Evolutionary conservation across 2,797 vertebrate genomes (phyloP).

Genomic region (Bufotes viridis): DNA sequence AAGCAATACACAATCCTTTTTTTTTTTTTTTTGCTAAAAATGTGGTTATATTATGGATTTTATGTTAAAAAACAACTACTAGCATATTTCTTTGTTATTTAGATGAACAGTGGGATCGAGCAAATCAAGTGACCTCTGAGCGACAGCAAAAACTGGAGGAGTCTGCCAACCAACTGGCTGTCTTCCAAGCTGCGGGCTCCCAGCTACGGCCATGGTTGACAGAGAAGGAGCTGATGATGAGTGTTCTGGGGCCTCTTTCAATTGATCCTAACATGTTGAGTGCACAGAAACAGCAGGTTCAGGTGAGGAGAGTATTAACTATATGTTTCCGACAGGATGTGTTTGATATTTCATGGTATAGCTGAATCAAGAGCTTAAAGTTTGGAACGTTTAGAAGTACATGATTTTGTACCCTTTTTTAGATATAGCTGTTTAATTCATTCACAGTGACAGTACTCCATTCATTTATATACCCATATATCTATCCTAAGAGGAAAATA

Average conservation of each 20-base stretch:
- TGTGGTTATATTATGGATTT: not conserved
- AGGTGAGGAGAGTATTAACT: constrained; percentile 77
- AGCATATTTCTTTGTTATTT: constrained; percentile 37
- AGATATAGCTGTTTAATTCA: not conserved
- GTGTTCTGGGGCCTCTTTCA: constrained; percentile 93
- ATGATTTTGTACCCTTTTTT: not conserved
- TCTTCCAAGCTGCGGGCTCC: constrained; percentile 85
- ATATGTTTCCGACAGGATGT: not conserved
- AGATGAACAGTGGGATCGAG: constrained; percentile 89
- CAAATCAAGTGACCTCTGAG: constrained; percentile 84
- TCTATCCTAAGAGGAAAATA: too few relatives aligned
- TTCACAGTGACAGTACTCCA: not conserved
- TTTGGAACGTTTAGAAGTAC: not conserved
- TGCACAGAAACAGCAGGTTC: constrained; percentile 95
- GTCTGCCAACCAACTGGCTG: constrained; percentile 88
- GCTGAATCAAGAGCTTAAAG: not conserved
- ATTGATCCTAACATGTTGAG: constrained; percentile 98
- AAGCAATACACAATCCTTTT: too few relatives aligned
- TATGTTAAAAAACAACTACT: not conserved
- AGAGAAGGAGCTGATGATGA: constrained; percentile 99
- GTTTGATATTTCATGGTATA: not conserved
- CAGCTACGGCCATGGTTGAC: constrained; percentile 94
- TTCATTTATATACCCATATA: not conserved
- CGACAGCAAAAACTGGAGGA: constrained; percentile 92
- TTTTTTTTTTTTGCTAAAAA: too few relatives aligned